Evolutionary conservation across 2,797 vertebrate genomes (phyloP).

Genomic region (Myotis myotis): DNA sequence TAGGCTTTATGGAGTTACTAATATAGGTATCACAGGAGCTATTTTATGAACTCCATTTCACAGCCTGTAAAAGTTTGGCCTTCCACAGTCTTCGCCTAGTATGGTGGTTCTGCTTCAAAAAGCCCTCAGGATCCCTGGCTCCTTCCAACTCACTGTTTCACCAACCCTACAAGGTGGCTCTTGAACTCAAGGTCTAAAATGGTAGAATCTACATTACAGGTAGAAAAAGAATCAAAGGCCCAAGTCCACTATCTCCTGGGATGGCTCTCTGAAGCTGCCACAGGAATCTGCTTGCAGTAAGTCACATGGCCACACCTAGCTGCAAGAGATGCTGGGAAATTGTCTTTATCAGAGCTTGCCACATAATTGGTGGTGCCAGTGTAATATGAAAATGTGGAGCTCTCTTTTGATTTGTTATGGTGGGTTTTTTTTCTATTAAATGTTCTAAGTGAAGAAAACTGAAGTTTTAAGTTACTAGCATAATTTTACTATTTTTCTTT

Average conservation of each 20-base stretch:
- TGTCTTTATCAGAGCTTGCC: background rate
- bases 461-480: background rate
- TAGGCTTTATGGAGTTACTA: background rate
- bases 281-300: background rate
- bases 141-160: background rate
- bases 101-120: background rate
- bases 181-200: background rate
- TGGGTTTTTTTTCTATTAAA: background rate
- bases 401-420: background rate
- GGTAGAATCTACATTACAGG: background rate
- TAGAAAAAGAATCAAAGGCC: background rate
- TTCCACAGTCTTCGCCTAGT: background rate
- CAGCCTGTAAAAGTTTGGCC: background rate
- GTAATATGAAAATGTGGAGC: background rate
- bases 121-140: fast-evolving
- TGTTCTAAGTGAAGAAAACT: background rate
- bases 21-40: background rate
- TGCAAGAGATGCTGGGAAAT: background rate
- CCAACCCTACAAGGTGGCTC: background rate
- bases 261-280: background rate
- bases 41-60: background rate
- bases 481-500: background rate
- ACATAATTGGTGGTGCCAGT: background rate
- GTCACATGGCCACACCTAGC: background rate
- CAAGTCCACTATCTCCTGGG: background rate